Evolutionary conservation across 2,113 vertebrate genomes (phyloP).

Genomic region (Acanthisitta chloris): DNA sequence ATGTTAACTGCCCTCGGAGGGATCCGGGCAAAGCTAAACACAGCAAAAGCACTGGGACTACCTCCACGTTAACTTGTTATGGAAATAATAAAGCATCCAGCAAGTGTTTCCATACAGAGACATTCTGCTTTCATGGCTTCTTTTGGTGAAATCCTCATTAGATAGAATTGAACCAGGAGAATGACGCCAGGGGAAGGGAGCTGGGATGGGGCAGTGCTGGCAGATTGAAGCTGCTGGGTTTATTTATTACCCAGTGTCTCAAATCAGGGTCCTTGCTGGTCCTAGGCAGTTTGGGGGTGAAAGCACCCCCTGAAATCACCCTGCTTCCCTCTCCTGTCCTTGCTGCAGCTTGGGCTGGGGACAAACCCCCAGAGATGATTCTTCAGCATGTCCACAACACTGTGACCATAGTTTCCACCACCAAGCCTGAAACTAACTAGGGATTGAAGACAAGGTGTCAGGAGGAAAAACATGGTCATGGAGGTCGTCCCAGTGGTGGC

Average conservation of each 20-base stretch:
- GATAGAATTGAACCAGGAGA: neutral
- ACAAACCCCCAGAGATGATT: neutral
- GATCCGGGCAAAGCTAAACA: neutral
- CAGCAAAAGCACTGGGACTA: neutral
- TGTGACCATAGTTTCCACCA: neutral
- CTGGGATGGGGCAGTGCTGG: neutral
- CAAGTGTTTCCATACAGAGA: neutral
- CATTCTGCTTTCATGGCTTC: neutral
- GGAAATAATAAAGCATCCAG: neutral
- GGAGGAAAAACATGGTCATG: neutral
- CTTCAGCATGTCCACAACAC: neutral
- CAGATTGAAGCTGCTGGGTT: neutral
- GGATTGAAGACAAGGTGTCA: fast-evolving
- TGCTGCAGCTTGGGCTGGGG: neutral
- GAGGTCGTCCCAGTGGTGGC: neutral
- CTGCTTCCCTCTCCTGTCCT: neutral
- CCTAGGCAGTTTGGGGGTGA: neutral
- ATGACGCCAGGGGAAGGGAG: too few species aligned
- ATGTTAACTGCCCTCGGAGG: neutral
- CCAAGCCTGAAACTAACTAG: neutral
- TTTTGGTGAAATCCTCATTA: neutral
- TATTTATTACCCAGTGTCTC: neutral
- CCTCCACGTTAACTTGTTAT: neutral
- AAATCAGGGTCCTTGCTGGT: neutral
- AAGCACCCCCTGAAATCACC: neutral